These are phyloP conservation scores for Clarias gariepinus DNA, from an alignment of 2,113 vertebrate genomes.

Conservation along the genomic window DNA sequence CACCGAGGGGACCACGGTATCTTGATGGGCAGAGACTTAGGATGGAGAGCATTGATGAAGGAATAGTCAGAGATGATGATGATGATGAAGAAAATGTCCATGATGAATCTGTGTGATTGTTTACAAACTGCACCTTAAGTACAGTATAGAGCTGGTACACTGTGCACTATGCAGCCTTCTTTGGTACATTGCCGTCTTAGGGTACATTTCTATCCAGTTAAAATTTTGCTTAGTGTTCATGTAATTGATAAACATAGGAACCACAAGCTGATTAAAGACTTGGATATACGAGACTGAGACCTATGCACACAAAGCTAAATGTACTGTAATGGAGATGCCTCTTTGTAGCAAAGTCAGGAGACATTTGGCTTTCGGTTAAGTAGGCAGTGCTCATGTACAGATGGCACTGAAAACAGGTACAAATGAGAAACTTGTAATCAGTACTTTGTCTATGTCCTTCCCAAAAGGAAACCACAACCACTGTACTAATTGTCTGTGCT, in stretches of 20 bases:
- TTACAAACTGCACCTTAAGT: conserved; percentile 16
- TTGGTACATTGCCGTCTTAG: conserved; percentile 12
- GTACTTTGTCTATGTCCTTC: background rate
- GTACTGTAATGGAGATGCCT: background rate
- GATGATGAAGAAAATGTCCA: conserved; percentile 37
- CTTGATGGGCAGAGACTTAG: conserved; percentile 82
- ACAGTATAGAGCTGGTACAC: background rate
- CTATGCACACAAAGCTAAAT: background rate
- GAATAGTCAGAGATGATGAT: conserved; percentile 76
- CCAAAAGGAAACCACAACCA: conserved; percentile 62
- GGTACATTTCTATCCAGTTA: background rate
- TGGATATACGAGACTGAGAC: background rate
- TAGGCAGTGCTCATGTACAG: background rate
- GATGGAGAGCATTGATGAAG: conserved; percentile 95
- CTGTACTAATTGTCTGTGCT: conserved; percentile 50
- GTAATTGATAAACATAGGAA: background rate
- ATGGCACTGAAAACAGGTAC: background rate
- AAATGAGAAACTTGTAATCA: background rate
- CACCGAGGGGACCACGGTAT: conserved; percentile 72
- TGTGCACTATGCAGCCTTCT: conserved; percentile 10
- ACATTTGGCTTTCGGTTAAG: background rate
- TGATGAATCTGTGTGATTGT: conserved; percentile 32
- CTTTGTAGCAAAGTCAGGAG: background rate
- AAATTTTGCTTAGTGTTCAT: background rate
- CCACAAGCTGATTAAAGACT: background rate